A percentile compares a stretch with the other conserved stretches of the same genome.
Conservation (phyloP, 2,113 vertebrate species). For the Canis aureus region DNA sequence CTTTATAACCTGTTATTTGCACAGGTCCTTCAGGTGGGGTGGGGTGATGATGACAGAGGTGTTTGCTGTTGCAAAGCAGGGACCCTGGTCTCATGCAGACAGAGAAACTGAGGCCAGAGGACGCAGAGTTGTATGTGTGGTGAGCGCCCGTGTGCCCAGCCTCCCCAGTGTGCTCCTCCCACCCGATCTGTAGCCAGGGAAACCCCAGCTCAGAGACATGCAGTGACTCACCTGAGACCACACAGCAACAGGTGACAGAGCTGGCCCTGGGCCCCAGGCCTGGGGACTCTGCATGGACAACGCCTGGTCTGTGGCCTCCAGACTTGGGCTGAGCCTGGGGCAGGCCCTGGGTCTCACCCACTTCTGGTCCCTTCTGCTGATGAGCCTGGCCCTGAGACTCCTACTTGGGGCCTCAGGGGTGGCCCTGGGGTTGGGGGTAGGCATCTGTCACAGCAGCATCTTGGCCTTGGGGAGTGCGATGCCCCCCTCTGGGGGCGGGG, state of each 20-base stretch:
- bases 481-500: not conserved
- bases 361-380: rapidly evolving
- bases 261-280: not conserved
- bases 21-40: not conserved
- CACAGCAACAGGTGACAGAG: not conserved
- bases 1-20: not conserved
- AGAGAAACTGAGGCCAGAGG: not conserved
- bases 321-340: not conserved
- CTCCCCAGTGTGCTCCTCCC: rapidly evolving
- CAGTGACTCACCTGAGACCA: rapidly evolving
- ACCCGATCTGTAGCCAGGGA: not conserved
- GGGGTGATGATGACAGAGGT: not conserved
- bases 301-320: not conserved
- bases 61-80: not conserved
- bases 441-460: not conserved
- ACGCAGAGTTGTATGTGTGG: rapidly evolving
- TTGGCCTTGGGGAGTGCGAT: not conserved
- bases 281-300: rapidly evolving
- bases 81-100: not conserved
- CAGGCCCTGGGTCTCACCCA: rapidly evolving
- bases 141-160: rapidly evolving
- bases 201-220: rapidly evolving
- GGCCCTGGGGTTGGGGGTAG: rapidly evolving
- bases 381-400: not conserved
- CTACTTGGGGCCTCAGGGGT: rapidly evolving